Evolutionary conservation across 2,113 vertebrate genomes (phyloP).

Genomic region (Ia io): DNA sequence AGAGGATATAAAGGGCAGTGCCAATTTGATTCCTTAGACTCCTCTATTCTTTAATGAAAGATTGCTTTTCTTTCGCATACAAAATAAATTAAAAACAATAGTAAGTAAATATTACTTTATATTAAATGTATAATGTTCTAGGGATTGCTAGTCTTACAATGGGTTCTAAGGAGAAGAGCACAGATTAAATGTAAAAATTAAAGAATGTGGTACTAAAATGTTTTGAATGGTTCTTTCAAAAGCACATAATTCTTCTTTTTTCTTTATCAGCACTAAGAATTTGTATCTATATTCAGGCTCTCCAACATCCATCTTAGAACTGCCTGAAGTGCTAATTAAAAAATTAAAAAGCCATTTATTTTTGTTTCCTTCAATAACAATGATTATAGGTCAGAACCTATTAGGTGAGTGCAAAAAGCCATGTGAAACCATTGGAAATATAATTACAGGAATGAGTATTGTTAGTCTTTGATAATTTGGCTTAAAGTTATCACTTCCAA

Average conservation of each 20-base stretch:
- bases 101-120: neutral
- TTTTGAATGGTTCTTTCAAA: neutral
- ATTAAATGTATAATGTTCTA: neutral
- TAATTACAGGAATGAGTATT: neutral
- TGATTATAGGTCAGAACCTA: neutral
- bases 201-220: neutral
- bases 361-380: neutral
- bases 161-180: neutral
- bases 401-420: neutral
- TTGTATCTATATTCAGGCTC: neutral
- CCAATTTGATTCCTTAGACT: neutral
- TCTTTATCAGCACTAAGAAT: neutral
- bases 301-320: neutral
- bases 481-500: neutral
- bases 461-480: neutral
- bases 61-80: neutral
- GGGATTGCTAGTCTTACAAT: neutral
- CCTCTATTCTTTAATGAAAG: neutral
- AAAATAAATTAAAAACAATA: neutral
- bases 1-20: neutral
- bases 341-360: constrained; percentile 17
- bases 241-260: neutral
- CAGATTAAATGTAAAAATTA: constrained; percentile 29
- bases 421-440: neutral
- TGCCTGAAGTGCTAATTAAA: neutral